Evolutionary conservation across 2,797 vertebrate genomes (phyloP).

Genomic region (Meriones psammophilus): DNA sequence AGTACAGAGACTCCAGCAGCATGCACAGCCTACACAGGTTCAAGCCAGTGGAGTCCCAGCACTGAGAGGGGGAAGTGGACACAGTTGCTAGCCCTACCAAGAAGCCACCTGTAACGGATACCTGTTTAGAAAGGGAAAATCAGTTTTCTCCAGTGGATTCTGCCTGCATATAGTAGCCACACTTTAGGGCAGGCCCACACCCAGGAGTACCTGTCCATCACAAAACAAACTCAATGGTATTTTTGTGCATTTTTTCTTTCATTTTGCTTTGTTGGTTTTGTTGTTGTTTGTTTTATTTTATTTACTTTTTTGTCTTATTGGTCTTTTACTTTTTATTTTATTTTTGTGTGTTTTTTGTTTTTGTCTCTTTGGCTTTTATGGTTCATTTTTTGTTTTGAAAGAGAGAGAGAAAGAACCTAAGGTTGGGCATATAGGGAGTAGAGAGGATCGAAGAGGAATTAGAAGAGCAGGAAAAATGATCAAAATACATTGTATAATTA

Average conservation of each 20-base stretch:
- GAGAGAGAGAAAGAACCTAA: background rate
- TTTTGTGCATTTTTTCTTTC: background rate
- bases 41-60: background rate
- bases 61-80: background rate
- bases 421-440: background rate
- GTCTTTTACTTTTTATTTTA: background rate
- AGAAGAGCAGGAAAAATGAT: background rate
- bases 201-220: background rate
- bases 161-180: background rate
- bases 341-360: background rate
- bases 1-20: background rate
- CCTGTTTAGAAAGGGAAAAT: background rate
- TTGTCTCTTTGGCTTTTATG: background rate
- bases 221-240: background rate
- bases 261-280: background rate
- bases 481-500: background rate
- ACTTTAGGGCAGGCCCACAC: background rate
- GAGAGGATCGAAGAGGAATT: background rate
- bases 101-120: background rate
- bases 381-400: background rate
- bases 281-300: background rate
- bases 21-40: background rate
- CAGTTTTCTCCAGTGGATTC: background rate
- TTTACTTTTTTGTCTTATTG: background rate
- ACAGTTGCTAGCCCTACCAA: background rate